phyloP scores from a whole-genome alignment of 1,140 invertebrate genomes.

The Aphelenchoides besseyi region DNA sequence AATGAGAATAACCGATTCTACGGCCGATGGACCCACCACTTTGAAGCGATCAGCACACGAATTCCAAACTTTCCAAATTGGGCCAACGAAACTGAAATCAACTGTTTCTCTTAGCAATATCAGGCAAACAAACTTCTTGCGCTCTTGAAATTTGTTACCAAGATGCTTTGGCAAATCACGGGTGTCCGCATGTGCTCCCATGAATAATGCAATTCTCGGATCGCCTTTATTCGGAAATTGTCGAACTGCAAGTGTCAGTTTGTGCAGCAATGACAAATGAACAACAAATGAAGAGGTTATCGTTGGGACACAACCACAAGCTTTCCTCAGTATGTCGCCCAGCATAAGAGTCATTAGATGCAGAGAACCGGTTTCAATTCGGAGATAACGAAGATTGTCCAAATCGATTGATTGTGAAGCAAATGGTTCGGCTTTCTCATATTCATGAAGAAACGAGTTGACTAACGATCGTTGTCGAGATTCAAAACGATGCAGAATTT shows the following conservation, averaged over 20 bases:
- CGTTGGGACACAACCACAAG: background rate
- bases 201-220: background rate
- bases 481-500: background rate
- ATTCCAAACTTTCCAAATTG: background rate
- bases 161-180: background rate
- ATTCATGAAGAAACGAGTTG: background rate
- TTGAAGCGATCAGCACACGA: background rate
- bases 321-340: background rate
- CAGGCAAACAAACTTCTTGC: background rate
- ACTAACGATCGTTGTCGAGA: background rate
- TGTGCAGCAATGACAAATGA: slow-evolving; percentile 1
- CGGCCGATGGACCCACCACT: background rate
- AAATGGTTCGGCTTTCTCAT: background rate
- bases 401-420: background rate
- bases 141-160: background rate
- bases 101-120: background rate
- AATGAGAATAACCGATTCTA: background rate
- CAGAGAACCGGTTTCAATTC: background rate
- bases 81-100: slow-evolving; percentile 1
- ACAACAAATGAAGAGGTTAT: background rate
- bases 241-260: background rate
- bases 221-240: background rate
- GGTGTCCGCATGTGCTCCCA: slow-evolving; percentile 4
- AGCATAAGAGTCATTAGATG: background rate
- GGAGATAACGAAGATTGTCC: background rate